phyloP scores from a whole-genome alignment of 2,888 invertebrate genomes.

The Brassicogethes aeneus region DNA sequence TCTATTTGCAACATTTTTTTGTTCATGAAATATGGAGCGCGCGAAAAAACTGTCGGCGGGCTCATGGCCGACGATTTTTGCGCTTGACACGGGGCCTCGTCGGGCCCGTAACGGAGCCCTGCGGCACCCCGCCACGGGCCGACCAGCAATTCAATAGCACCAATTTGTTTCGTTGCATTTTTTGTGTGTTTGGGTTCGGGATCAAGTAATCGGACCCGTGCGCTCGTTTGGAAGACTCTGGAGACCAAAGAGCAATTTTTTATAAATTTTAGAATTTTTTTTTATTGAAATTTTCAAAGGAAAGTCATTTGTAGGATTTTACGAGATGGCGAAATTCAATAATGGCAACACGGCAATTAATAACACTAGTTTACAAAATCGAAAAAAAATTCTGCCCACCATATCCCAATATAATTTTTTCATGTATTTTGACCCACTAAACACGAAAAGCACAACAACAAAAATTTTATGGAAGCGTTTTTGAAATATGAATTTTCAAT shows the following conservation, averaged over 20 bases:
- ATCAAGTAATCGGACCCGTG: slow-evolving; percentile 32
- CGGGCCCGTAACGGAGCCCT: background rate
- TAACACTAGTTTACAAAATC: too few species aligned
- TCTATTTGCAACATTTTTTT: slow-evolving; percentile 25
- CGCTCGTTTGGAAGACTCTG: slow-evolving; percentile 41
- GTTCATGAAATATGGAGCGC: background rate
- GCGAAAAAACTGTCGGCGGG: slow-evolving; percentile 10
- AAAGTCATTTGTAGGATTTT: background rate
- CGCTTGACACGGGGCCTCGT: background rate
- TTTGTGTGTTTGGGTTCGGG: slow-evolving; percentile 9
- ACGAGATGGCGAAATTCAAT: slow-evolving; percentile 9
- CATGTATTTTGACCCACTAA: too few species aligned
- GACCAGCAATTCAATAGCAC: slow-evolving; percentile 31
- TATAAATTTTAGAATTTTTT: too few species aligned
- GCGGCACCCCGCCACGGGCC: background rate
- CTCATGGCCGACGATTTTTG: slow-evolving; percentile 3
- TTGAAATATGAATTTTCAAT: too few species aligned
- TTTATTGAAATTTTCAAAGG: background rate
- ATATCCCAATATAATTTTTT: too few species aligned
- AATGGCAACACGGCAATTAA: too few species aligned
- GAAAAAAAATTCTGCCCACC: too few species aligned
- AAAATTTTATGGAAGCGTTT: too few species aligned
- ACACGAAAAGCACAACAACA: too few species aligned
- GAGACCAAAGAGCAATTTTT: too few species aligned
- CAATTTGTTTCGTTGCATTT: slow-evolving; percentile 41